A percentile compares a stretch with the other conserved stretches of the same genome.
These are phyloP conservation scores for Ruditapes philippinarum DNA, from an alignment of 1,140 invertebrate genomes.

Conservation along the genomic window DNA sequence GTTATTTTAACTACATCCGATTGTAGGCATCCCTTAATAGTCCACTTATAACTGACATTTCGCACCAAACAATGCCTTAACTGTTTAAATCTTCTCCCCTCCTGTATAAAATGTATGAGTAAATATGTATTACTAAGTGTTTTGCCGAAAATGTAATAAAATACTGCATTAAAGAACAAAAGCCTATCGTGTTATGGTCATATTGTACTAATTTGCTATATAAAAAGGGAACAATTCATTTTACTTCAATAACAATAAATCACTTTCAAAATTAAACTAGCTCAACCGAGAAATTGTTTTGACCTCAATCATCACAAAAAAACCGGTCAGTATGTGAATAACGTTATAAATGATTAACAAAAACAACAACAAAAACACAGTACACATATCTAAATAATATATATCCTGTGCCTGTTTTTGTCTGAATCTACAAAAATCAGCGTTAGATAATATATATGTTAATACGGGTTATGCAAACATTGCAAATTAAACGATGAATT, in stretches of 20 bases:
- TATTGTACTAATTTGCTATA: neutral
- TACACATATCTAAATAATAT: too few relatives aligned
- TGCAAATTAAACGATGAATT: too few relatives aligned
- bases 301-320: neutral
- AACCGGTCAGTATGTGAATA: neutral
- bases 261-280: neutral
- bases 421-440: too few relatives aligned
- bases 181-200: neutral
- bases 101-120: too few relatives aligned
- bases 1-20: slow-evolving; percentile 24
- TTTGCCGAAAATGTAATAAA: neutral
- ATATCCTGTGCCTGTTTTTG: too few relatives aligned
- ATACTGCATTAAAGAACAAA: neutral
- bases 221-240: neutral
- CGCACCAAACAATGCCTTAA: neutral
- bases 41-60: neutral
- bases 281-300: neutral
- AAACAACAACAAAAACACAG: neutral
- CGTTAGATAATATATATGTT: too few relatives aligned
- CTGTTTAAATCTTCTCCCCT: neutral
- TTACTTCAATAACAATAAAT: neutral
- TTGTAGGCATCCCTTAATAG: neutral
- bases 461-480: too few relatives aligned
- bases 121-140: neutral
- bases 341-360: neutral